These are phyloP conservation scores for Anoura caudifer DNA, from an alignment of 2,113 vertebrate genomes.

Conservation along the genomic window DNA sequence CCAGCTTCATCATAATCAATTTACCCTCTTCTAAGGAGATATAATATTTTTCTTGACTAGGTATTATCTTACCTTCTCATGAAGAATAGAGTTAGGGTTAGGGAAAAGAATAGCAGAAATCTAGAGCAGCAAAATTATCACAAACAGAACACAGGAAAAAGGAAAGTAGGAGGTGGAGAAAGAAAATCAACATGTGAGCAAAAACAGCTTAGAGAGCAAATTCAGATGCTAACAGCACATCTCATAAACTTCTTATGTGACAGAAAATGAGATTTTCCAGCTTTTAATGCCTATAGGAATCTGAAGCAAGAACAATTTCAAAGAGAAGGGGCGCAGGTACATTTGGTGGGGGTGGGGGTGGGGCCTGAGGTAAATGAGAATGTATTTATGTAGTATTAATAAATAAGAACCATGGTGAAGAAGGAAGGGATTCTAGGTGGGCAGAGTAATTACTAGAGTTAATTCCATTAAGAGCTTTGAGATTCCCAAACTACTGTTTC, in stretches of 20 bases:
- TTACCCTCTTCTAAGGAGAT: neutral
- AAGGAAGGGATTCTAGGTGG: neutral
- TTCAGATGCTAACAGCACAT: too few relatives aligned
- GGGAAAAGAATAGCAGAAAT: neutral
- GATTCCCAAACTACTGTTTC: neutral
- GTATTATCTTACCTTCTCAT: neutral
- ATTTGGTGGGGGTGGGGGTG: neutral
- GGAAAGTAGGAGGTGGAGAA: neutral
- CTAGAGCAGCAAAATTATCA: neutral
- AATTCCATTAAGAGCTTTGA: neutral
- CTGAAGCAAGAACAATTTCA: neutral
- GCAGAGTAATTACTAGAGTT: neutral
- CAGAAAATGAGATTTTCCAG: neutral
- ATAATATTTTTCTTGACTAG: neutral
- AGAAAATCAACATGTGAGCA: neutral
- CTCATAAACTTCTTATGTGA: neutral
- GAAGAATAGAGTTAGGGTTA: neutral
- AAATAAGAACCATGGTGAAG: neutral
- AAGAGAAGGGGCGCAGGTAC: neutral
- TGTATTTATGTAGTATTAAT: neutral
- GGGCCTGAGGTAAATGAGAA: neutral
- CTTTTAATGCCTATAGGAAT: neutral
- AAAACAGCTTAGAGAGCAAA: neutral
- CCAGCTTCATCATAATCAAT: neutral
- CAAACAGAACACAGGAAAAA: neutral